A percentile compares a stretch with the other conserved stretches of the same genome.
These are phyloP conservation scores for Pedetes capensis DNA, from an alignment of 2,113 vertebrate genomes.

Conservation along the genomic window DNA sequence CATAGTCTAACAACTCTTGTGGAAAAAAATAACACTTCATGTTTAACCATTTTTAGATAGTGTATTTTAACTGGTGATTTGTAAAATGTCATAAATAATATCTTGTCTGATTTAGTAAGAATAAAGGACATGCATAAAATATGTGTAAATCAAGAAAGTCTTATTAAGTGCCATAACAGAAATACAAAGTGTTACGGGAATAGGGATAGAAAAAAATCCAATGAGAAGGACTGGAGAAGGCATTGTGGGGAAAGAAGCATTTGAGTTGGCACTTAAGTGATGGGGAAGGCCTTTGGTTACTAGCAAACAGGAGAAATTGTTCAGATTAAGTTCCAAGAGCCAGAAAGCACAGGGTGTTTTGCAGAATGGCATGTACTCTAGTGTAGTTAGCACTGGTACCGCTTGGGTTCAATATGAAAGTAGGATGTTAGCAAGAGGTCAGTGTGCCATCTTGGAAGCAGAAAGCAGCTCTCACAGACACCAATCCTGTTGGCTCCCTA, in stretches of 20 bases:
- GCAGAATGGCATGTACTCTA: not conserved
- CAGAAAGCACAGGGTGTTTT: not conserved
- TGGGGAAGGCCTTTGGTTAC: not conserved
- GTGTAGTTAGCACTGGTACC: not conserved
- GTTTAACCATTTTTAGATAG: not conserved
- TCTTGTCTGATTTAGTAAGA: not conserved
- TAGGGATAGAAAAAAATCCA: not conserved
- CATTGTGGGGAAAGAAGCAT: not conserved
- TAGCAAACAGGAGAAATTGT: not conserved
- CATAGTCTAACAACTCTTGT: not conserved
- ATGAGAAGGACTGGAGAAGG: accelerated
- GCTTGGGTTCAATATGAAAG: not conserved
- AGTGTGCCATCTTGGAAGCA: not conserved
- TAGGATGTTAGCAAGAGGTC: not conserved
- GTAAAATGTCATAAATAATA: not conserved
- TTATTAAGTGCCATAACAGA: not conserved
- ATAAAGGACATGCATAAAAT: not conserved
- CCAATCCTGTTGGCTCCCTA: accelerated
- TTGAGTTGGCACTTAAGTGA: not conserved
- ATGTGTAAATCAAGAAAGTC: not conserved
- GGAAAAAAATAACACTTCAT: not conserved
- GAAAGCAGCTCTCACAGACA: too few relatives aligned
- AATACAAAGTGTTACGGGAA: not conserved
- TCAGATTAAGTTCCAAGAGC: not conserved
- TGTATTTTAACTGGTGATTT: not conserved